Conservation (phyloP, 2,888 invertebrate genomes). For the Saturnia pavonia region DNA sequence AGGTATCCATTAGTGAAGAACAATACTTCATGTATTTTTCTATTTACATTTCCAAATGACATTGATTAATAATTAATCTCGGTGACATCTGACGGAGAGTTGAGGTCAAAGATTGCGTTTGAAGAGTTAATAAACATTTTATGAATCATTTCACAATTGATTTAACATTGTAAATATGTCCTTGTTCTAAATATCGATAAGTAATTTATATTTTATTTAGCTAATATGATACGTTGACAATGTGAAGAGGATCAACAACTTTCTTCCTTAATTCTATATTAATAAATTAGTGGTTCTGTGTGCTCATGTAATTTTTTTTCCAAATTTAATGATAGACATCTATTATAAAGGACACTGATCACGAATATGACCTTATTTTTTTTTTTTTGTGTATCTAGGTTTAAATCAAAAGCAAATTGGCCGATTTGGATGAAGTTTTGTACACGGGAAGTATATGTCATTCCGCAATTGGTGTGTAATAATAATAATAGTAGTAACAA, state of each 20-base stretch:
- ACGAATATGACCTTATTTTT: too few species aligned
- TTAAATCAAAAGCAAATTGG: too few species aligned
- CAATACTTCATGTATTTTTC: background rate
- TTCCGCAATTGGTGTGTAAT: too few species aligned
- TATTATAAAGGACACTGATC: too few species aligned
- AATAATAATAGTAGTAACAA: too few species aligned
- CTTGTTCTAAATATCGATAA: background rate
- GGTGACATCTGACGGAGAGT: background rate
- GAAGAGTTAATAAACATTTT: background rate
- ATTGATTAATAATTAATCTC: background rate
- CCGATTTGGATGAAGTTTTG: too few species aligned
- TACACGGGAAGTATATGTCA: too few species aligned
- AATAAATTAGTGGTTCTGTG: too few species aligned
- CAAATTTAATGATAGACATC: too few species aligned
- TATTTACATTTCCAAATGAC: background rate
- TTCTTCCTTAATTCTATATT: background rate
- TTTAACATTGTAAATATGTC: background rate
- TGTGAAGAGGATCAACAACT: background rate
- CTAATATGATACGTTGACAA: background rate
- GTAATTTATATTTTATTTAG: background rate
- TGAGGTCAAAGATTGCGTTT: background rate
- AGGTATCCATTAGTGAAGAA: too few species aligned
- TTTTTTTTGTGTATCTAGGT: too few species aligned
- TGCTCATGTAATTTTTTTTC: too few species aligned
- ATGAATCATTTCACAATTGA: background rate